Evolutionary conservation across 2,113 vertebrate species (phyloP), one percentile per base, ranked within the genome.

Genomic region (Bufo bufo): DNA sequence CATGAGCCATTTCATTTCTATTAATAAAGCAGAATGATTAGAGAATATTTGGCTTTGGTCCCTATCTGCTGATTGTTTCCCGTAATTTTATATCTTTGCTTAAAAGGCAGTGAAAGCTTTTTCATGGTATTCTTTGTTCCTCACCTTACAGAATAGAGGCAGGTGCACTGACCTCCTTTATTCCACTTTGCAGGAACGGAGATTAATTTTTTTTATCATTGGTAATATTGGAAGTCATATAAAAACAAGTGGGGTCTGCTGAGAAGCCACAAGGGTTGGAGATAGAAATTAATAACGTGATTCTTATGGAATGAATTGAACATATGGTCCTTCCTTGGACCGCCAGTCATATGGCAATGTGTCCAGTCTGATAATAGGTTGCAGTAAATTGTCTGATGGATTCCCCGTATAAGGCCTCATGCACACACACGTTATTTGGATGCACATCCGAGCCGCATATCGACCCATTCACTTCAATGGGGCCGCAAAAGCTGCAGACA

Each of bases 31-130:
- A 58, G 56, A 61, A 81, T 81, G 78, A 61, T 59, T 81, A 81
- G 43, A 81, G 78, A 81, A 81, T 19, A 81, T 81, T 81, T 81
- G 78, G 78, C 78, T 43, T 23, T 43, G 56, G 54, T 81, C 78
- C 78, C 78, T 81, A 59, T 81, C 78, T 81, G 14, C 14, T 59
- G 78, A 81, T 81, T 81, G 78, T 81, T 81, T 81, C 78, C 78
- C 78, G 56, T 81, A 81, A 81, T 81, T 81, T 59, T 59, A 81
- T 81, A 33, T 43, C 78, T 61, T 56, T 59, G 33, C 78, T 43
- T 81, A 61, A 81, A 43, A 81, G 78, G 23, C 14, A 81, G 45
- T 45, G n/a, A 81, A 81, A 59, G 78, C 77, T 80, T 80, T 58
- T 80, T 59, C 77, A 80, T 58, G 54, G 45, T 81, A 58, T 81